These are phyloP conservation scores for Vespertilio murinus DNA, from an alignment of 2,797 vertebrate genomes.

Conservation along the genomic window DNA sequence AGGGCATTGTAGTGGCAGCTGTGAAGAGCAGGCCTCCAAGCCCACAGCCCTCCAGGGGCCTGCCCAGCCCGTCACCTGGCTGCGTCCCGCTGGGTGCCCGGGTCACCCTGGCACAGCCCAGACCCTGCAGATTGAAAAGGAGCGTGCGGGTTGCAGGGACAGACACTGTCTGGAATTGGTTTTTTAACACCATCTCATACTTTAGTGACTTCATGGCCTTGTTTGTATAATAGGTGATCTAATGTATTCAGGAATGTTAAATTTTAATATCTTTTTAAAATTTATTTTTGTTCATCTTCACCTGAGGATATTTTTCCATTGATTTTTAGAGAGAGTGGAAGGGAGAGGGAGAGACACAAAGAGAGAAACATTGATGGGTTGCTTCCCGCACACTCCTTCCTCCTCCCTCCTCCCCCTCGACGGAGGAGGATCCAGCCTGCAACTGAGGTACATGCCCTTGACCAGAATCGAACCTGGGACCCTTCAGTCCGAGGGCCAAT, in stretches of 20 bases:
- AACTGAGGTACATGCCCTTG: not conserved
- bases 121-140: not conserved
- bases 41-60: not conserved
- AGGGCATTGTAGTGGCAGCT: not conserved
- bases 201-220: not conserved
- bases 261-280: not conserved
- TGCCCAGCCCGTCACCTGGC: not conserved
- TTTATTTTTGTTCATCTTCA: not conserved
- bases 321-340: not conserved
- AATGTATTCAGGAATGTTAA: not conserved
- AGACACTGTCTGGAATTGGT: not conserved
- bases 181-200: not conserved
- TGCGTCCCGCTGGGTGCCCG: not conserved
- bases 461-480: not conserved
- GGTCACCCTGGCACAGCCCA: not conserved
- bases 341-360: not conserved
- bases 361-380: not conserved
- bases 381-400: not conserved
- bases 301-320: not conserved
- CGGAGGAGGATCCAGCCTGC: no score
- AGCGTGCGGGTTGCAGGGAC: accelerated
- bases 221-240: not conserved
- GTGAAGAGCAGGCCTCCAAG: not conserved
- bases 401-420: no score
- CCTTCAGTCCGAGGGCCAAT: not conserved